These are phyloP conservation scores for Thecophora atra DNA, from an alignment of 2,888 invertebrate species.

Conservation along the genomic window DNA sequence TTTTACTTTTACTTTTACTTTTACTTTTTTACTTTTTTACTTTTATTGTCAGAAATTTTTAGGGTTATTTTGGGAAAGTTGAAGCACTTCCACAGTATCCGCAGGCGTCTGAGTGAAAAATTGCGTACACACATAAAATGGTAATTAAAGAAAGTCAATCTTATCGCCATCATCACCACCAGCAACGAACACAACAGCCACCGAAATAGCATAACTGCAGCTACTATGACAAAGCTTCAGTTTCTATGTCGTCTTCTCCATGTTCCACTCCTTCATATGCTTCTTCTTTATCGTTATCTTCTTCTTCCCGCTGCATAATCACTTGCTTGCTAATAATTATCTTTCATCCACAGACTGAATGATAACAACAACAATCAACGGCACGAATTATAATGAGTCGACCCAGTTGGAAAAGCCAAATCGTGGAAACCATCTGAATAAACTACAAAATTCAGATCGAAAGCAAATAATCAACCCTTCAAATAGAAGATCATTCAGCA, in stretches of 20 bases:
- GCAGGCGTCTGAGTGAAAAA: conserved; percentile 1
- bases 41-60: conserved; percentile 13
- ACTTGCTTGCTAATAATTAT: conserved; percentile 1
- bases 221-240: too few species aligned
- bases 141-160: conserved; percentile 21
- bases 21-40: not conserved
- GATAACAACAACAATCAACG: too few species aligned
- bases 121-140: conserved; percentile 6
- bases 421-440: too few species aligned
- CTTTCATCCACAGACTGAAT: not conserved
- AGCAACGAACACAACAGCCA: not conserved
- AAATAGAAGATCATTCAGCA: too few species aligned
- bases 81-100: not conserved
- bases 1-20: too few species aligned
- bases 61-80: conserved; percentile 6
- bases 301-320: not conserved
- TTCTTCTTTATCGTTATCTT: not conserved
- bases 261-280: too few species aligned
- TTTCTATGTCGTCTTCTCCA: too few species aligned
- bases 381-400: too few species aligned
- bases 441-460: not conserved
- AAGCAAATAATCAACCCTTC: not conserved
- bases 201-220: too few species aligned
- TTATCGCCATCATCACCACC: conserved; percentile 5
- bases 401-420: too few species aligned